Evolutionary conservation across 2,797 vertebrate species (phyloP).

Genomic region (Atherinosoma microstoma): DNA sequence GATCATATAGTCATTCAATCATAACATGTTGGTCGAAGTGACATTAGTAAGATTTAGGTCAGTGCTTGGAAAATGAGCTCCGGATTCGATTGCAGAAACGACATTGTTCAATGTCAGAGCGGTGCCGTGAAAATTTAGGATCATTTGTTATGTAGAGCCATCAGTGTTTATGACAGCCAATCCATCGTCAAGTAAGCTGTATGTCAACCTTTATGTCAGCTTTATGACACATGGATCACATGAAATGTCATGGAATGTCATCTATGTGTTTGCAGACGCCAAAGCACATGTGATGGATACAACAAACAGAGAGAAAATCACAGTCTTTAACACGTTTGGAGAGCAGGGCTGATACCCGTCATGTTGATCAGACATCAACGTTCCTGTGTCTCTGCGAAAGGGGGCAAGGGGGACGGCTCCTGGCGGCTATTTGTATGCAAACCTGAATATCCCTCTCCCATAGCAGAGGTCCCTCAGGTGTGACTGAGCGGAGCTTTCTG

Average conservation of each 20-base stretch:
- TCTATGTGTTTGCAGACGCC: conserved; percentile 54
- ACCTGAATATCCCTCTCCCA: conserved; percentile 69
- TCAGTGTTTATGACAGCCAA: conserved; percentile 78
- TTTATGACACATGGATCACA: conserved; percentile 77
- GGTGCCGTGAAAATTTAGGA: conserved; percentile 72
- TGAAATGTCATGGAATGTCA: conserved; percentile 77
- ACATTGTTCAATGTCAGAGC: conserved; percentile 83
- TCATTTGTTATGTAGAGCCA: conserved; percentile 77
- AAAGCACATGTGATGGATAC: conserved; percentile 57
- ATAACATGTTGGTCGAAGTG: conserved; percentile 71
- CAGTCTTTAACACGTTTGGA: conserved; percentile 64
- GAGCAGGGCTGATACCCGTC: conserved; percentile 56
- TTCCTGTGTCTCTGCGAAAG: conserved; percentile 62
- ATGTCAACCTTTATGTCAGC: conserved; percentile 77
- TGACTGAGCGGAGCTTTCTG: conserved; percentile 60
- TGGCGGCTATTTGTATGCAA: conserved; percentile 74
- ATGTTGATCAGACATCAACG: conserved; percentile 66
- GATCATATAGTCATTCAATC: conserved; percentile 73
- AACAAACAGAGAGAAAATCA: conserved; percentile 41
- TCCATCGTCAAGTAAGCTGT: conserved; percentile 77
- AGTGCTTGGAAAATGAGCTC: conserved; percentile 74
- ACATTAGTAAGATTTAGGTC: conserved; percentile 80
- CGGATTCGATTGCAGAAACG: conserved; percentile 69
- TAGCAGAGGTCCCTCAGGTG: conserved; percentile 70
- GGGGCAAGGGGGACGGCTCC: conserved; percentile 48